Percentiles rank a stretch among this genome's conserved stretches.
Evolutionary conservation across 2,113 vertebrate genomes (phyloP).

Genomic region (Sialia sialis): DNA sequence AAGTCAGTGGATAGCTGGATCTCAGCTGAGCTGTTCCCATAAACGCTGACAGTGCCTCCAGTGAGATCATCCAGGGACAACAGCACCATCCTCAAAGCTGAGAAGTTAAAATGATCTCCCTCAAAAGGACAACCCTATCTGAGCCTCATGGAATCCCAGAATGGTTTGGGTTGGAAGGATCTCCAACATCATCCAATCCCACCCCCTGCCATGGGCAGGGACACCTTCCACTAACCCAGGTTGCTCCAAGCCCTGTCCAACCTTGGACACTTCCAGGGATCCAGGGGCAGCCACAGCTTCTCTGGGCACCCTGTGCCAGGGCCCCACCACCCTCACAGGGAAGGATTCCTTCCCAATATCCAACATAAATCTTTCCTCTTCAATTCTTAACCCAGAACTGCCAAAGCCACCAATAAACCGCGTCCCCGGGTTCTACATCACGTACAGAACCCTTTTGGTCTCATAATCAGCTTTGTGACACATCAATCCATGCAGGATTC

Average conservation of each 20-base stretch:
- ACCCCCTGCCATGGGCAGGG: fast-evolving
- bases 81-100: not conserved
- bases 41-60: not conserved
- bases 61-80: not conserved
- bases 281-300: not conserved
- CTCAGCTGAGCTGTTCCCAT: not conserved
- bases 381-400: not conserved
- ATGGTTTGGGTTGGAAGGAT: not conserved
- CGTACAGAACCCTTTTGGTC: not conserved
- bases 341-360: not conserved
- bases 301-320: not conserved
- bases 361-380: not conserved
- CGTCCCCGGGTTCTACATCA: not conserved
- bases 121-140: not conserved
- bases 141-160: not conserved
- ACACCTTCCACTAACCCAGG: not conserved
- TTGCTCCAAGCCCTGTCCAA: fast-evolving
- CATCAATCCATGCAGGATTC: not conserved
- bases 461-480: not conserved
- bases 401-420: not conserved
- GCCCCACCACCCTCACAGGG: fast-evolving
- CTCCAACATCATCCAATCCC: fast-evolving
- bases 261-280: not conserved
- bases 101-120: not conserved
- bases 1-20: not conserved